Evolutionary conservation across 2,113 vertebrate species (phyloP).

Genomic region (Myrmophylax atrothorax): DNA sequence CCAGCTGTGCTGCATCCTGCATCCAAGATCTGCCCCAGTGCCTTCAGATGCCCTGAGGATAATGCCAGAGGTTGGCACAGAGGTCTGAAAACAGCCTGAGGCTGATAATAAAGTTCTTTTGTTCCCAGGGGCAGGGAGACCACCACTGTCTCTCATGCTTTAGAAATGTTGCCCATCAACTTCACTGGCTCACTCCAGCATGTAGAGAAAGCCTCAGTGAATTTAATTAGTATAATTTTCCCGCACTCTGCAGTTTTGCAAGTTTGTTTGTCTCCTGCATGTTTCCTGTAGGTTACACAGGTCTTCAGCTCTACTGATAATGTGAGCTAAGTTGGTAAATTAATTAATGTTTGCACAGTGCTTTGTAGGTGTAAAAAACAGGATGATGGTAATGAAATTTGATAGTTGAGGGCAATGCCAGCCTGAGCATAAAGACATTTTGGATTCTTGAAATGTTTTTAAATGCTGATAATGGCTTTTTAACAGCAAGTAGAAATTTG

Average conservation of each 20-base stretch:
- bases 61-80: not conserved
- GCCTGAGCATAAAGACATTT: not conserved
- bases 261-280: not conserved
- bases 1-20: not conserved
- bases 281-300: not conserved
- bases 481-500: conserved; percentile 5
- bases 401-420: not conserved
- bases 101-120: not conserved
- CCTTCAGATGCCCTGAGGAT: not conserved
- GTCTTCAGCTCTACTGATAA: conserved; percentile 11
- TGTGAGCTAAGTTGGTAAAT: conserved; percentile 2
- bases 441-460: conserved; percentile 13
- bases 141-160: not conserved
- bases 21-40: not conserved
- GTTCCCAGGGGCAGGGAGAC: not conserved
- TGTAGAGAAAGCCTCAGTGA: not conserved
- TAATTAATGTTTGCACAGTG: not conserved
- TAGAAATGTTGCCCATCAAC: not conserved
- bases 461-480: conserved; percentile 3
- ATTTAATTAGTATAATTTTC: not conserved
- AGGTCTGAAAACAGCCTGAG: not conserved
- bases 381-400: not conserved
- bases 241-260: not conserved
- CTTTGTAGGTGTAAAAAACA: conserved; percentile 4
- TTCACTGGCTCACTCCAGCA: not conserved